These are phyloP conservation scores for Cyprinodon tularosa DNA, from an alignment of 2,113 vertebrate genomes.

Conservation along the genomic window DNA sequence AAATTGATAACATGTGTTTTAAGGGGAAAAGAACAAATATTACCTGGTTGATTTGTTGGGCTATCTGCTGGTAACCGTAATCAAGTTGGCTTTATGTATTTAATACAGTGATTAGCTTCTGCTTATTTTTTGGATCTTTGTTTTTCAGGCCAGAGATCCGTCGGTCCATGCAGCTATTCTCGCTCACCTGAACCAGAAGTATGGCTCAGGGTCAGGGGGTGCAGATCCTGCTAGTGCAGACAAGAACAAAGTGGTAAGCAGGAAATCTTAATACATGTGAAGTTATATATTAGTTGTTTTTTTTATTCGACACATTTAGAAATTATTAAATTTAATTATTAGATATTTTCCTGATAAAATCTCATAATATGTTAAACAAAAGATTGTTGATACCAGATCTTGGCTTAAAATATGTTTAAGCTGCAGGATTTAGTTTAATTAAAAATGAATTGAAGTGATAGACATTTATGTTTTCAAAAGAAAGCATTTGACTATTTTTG, in stretches of 20 bases:
- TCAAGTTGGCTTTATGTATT: neutral
- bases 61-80: neutral
- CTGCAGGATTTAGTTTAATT: neutral
- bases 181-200: constrained; percentile 97
- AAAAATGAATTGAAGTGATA: neutral
- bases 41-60: neutral
- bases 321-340: too few species aligned
- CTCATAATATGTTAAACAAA: too few species aligned
- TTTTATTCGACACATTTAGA: neutral
- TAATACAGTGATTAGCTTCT: neutral
- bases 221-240: constrained; percentile 76
- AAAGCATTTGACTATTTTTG: neutral
- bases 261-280: neutral
- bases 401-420: neutral
- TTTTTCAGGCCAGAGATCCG: constrained; percentile 91
- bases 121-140: neutral
- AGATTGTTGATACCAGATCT: too few species aligned
- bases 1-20: too few species aligned
- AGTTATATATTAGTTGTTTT: neutral
- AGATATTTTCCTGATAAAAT: too few species aligned
- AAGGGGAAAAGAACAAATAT: neutral
- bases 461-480: neutral
- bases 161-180: constrained; percentile 98
- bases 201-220: constrained; percentile 86
- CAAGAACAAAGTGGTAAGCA: constrained; percentile 83